Conservation (phyloP, 2,113 vertebrate species). For the Brienomyrus brachyistius region DNA sequence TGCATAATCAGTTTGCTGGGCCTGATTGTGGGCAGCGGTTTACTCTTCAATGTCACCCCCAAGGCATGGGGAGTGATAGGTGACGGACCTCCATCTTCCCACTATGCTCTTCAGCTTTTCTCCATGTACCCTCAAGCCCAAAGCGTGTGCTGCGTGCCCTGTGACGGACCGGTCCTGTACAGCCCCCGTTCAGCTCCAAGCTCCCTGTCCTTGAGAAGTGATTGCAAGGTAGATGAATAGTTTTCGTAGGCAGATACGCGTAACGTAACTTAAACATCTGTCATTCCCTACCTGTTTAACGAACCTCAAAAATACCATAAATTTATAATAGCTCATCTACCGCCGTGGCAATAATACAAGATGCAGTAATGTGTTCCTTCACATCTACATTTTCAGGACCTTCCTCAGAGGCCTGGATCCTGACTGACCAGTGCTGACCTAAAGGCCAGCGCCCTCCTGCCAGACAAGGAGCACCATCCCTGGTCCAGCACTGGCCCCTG, state of each 20-base stretch:
- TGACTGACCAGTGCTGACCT: conserved; percentile 47
- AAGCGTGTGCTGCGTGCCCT: neutral
- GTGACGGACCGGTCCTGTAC: neutral
- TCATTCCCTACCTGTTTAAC: neutral
- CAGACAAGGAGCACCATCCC: conserved; percentile 24
- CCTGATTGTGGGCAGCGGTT: neutral
- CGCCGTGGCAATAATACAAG: neutral
- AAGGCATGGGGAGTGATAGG: neutral
- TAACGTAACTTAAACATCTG: neutral
- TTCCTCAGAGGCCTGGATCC: conserved; percentile 41
- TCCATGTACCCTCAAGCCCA: neutral
- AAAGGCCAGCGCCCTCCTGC: conserved; percentile 24
- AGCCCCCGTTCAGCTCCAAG: neutral
- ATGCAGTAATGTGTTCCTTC: conserved; percentile 37
- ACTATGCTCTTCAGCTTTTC: neutral
- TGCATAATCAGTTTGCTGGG: neutral
- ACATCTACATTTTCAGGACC: conserved; percentile 32
- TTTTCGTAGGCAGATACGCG: neutral
- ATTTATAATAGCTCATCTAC: neutral
- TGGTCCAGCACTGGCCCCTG: conserved; percentile 42
- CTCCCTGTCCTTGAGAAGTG: neutral
- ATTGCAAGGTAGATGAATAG: neutral
- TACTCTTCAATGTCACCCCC: neutral
- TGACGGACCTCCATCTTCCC: neutral
- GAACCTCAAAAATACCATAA: neutral